Evolutionary conservation across 1,140 invertebrate species (phyloP).

Genomic region (Metopolophium dirhodum): DNA sequence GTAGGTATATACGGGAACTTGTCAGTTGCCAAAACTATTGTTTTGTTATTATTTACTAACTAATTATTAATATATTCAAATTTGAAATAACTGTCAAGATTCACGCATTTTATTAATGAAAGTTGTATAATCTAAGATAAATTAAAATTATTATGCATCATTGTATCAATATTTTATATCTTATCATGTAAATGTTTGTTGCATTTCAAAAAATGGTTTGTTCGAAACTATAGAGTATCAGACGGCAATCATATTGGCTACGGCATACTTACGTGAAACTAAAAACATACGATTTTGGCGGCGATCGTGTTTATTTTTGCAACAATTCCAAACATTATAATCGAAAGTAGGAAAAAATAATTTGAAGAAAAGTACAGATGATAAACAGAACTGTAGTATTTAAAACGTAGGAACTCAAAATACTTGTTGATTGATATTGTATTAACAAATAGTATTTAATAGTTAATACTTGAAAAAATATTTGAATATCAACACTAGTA

Average conservation of each 20-base stretch:
- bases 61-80: neutral
- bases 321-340: neutral
- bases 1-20: neutral
- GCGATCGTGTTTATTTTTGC: neutral
- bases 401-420: too few relatives aligned
- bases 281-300: neutral
- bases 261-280: neutral
- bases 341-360: neutral
- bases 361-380: too few relatives aligned
- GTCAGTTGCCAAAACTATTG: neutral
- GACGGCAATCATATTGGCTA: neutral
- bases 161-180: neutral
- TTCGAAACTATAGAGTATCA: neutral
- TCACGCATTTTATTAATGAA: neutral
- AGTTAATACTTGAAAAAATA: too few relatives aligned
- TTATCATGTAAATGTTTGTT: neutral
- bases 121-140: neutral
- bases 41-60: neutral
- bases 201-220: neutral
- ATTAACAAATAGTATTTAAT: too few relatives aligned
- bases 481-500: too few relatives aligned
- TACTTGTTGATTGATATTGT: too few relatives aligned
- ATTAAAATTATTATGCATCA: neutral
- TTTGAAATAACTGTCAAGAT: neutral
- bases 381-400: too few relatives aligned